A percentile compares a stretch with the other conserved stretches of the same genome.
phyloP scores from a whole-genome alignment of 2,113 vertebrate genomes.

The Burhinus bistriatus region DNA sequence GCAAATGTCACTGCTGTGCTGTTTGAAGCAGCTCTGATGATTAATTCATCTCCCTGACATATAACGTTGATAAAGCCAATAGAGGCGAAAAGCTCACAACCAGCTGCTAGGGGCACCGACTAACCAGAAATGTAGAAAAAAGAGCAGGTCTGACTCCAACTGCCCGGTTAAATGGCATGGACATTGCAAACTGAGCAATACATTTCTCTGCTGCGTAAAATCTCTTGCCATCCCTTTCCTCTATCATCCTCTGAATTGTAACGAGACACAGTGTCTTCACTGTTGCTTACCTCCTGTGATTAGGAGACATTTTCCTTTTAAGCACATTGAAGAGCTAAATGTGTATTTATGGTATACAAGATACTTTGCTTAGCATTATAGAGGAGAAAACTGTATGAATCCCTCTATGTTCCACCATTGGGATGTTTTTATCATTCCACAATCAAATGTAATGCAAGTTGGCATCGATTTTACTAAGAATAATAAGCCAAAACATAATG shows the following conservation, averaged over 20 bases:
- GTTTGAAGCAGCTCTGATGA: neutral
- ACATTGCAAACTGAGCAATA: neutral
- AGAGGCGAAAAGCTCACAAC: neutral
- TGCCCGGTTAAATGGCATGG: neutral
- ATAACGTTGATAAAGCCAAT: neutral
- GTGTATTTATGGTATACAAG: neutral
- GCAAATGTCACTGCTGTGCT: neutral
- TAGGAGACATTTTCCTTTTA: neutral
- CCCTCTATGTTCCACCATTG: neutral
- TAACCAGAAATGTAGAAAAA: neutral
- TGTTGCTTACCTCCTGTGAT: neutral
- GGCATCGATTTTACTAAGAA: conserved; percentile 3
- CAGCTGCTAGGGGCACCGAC: neutral
- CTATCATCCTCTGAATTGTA: neutral
- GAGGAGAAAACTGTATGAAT: neutral
- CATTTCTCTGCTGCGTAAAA: neutral
- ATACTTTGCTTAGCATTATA: neutral
- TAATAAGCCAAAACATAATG: conserved; percentile 1
- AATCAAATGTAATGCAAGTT: neutral
- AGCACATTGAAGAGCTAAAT: neutral
- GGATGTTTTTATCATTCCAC: neutral
- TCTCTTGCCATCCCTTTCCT: neutral
- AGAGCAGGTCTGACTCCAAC: neutral
- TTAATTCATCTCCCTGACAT: neutral
- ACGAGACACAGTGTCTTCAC: neutral